Percentiles rank a stretch among this genome's conserved stretches.
Evolutionary conservation across 2,113 vertebrate genomes (phyloP).

Genomic region (Tetrax tetrax): DNA sequence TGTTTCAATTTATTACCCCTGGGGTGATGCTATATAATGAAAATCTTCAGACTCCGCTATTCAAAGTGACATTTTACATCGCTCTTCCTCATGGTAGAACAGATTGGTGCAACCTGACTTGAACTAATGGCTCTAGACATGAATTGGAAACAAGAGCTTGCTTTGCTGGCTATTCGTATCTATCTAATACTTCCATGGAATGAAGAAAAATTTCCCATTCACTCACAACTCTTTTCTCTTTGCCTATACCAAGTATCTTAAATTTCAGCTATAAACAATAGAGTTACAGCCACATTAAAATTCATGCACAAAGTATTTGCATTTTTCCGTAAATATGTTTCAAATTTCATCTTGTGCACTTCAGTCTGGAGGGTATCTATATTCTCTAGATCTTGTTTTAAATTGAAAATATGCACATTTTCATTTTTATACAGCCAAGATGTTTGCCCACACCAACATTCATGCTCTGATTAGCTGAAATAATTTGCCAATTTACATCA

Average conservation of each 20-base stretch:
- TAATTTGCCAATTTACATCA: not conserved
- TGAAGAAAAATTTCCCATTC: not conserved
- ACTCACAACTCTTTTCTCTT: conserved; percentile 20
- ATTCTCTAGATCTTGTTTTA: not conserved
- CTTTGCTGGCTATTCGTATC: not conserved
- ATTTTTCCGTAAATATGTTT: conserved; percentile 33
- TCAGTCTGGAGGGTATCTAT: not conserved
- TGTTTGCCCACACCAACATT: not conserved
- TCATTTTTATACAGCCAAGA: not conserved
- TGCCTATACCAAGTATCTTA: not conserved
- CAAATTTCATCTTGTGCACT: not conserved
- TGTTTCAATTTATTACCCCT: not conserved
- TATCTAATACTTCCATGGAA: not conserved
- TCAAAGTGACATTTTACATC: not conserved
- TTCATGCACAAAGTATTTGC: conserved; percentile 3
- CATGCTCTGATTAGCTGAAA: not conserved
- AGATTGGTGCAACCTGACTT: not conserved
- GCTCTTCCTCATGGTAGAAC: not conserved
- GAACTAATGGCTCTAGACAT: not conserved
- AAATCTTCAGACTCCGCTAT: not conserved
- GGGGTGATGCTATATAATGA: not conserved
- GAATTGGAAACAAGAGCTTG: not conserved
- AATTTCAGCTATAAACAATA: conserved; percentile 10
- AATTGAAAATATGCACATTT: not conserved
- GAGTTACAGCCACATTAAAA: not conserved